A percentile compares a stretch with the other conserved stretches of the same genome.
phyloP scores from a whole-genome alignment of 2,797 vertebrate species.

The Chiroxiphia lanceolata region DNA sequence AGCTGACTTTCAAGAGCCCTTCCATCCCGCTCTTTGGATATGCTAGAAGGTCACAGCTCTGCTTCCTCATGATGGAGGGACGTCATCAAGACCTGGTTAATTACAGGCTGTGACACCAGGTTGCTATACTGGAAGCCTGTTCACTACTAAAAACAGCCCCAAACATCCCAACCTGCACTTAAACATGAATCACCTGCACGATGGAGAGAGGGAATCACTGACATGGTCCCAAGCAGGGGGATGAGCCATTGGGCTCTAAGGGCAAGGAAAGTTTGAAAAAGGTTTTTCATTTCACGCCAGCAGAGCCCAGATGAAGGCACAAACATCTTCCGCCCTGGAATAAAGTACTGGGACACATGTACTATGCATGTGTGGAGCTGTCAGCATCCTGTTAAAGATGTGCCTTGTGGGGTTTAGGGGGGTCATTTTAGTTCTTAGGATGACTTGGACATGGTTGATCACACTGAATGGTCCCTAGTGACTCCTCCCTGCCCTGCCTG shows the following conservation, averaged over 20 bases:
- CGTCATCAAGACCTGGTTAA: background rate
- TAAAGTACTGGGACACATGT: background rate
- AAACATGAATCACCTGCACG: background rate
- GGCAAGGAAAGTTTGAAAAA: background rate
- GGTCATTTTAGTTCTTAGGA: background rate
- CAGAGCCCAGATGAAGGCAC: background rate
- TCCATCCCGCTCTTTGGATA: background rate
- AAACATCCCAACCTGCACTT: background rate
- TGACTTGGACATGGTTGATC: background rate
- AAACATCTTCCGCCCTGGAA: background rate
- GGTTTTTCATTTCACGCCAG: background rate
- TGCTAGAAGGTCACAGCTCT: background rate
- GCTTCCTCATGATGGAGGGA: background rate
- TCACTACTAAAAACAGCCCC: background rate
- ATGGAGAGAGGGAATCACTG: background rate
- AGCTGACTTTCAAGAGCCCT: background rate
- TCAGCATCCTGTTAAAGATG: background rate
- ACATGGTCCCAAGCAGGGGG: background rate
- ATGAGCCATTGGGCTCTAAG: conserved; percentile 2
- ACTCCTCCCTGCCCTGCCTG: background rate
- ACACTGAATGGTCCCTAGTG: background rate
- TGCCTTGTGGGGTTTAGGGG: background rate
- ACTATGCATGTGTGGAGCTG: background rate
- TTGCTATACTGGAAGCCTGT: background rate
- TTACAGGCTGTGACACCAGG: background rate